Evolutionary conservation across 1,140 invertebrate genomes (phyloP).

Genomic region (Steinernema feltiae): DNA sequence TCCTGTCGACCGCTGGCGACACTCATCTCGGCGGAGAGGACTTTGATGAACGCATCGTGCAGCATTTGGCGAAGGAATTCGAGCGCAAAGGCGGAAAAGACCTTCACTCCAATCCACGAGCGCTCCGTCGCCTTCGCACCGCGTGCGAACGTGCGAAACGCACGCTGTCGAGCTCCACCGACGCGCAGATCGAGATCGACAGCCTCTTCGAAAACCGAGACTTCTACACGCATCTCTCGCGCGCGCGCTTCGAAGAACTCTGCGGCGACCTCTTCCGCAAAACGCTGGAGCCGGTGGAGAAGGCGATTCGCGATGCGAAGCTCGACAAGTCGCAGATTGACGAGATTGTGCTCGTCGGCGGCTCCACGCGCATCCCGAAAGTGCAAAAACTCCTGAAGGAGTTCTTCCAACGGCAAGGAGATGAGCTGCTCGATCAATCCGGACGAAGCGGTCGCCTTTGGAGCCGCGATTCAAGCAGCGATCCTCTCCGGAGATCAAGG

Average conservation of each 20-base stretch:
- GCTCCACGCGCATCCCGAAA: slow-evolving; percentile 70
- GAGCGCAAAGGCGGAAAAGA: slow-evolving; percentile 65
- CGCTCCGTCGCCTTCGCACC: slow-evolving; percentile 78
- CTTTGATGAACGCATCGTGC: slow-evolving; percentile 55
- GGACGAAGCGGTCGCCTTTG: slow-evolving; percentile 79
- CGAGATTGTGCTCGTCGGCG: slow-evolving; percentile 74
- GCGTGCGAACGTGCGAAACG: slow-evolving; percentile 89
- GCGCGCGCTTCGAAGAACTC: slow-evolving; percentile 84
- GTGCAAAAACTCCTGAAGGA: slow-evolving; percentile 74
- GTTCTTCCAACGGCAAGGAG: slow-evolving; percentile 74
- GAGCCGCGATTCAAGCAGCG: slow-evolving; percentile 68
- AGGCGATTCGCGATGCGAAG: slow-evolving; percentile 70
- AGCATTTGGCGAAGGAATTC: slow-evolving; percentile 32
- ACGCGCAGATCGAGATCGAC: slow-evolving; percentile 86
- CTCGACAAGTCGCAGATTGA: slow-evolving; percentile 69
- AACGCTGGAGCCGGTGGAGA: slow-evolving; percentile 83
- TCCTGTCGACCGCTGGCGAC: slow-evolving; percentile 31
- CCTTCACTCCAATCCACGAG: slow-evolving; percentile 76
- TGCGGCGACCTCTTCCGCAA: slow-evolving; percentile 76
- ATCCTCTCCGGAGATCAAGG: slow-evolving; percentile 65
- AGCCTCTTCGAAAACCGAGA: slow-evolving; percentile 88
- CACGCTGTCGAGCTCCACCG: slow-evolving; percentile 81
- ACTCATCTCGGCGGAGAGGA: slow-evolving; percentile 60
- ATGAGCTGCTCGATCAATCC: slow-evolving; percentile 76
- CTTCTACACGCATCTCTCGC: slow-evolving; percentile 85